phyloP scores from a whole-genome alignment of 2,888 invertebrate genomes.

The Troglohyphantes excavatus region DNA sequence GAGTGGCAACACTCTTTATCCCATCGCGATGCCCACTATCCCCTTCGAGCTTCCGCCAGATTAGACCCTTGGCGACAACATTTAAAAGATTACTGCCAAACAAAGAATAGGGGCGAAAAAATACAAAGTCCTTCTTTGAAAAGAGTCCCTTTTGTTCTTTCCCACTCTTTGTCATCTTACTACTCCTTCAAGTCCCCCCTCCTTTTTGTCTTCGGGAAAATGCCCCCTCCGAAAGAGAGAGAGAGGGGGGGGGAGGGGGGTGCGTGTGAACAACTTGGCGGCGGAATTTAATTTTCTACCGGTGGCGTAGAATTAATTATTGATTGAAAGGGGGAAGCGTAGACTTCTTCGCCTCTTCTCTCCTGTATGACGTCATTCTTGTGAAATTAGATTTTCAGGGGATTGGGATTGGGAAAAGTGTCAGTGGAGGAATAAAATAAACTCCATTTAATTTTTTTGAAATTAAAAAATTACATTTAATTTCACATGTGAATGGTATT shows the following conservation, averaged over 20 bases:
- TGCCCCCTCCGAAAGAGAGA: constrained; percentile 33
- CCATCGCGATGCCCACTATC: not conserved
- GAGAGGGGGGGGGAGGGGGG: too few relatives aligned
- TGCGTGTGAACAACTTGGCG: constrained; percentile 49
- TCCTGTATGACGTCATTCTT: constrained; percentile 29
- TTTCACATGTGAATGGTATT: too few relatives aligned
- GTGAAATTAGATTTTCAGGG: constrained; percentile 44
- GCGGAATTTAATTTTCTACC: constrained; percentile 69
- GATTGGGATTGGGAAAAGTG: not conserved
- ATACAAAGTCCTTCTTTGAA: constrained; percentile 23
- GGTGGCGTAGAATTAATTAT: constrained; percentile 63
- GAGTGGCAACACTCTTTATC: too few relatives aligned
- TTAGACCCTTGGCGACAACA: constrained; percentile 44
- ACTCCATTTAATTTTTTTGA: constrained; percentile 20
- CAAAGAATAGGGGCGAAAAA: constrained; percentile 33
- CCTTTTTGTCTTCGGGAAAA: constrained; percentile 3
- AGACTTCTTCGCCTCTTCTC: not conserved
- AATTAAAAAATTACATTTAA: constrained; percentile 9
- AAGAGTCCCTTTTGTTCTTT: constrained; percentile 11
- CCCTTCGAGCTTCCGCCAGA: constrained; percentile 30
- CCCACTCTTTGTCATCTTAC: constrained; percentile 21
- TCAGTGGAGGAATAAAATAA: not conserved
- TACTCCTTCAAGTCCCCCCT: constrained; percentile 45
- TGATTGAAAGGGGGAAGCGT: constrained; percentile 19
- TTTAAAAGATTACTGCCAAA: constrained; percentile 50